A percentile compares a stretch with the other conserved stretches of the same genome.
Conservation (phyloP, 1,140 invertebrate genomes). For the Drepana arcuata region DNA sequence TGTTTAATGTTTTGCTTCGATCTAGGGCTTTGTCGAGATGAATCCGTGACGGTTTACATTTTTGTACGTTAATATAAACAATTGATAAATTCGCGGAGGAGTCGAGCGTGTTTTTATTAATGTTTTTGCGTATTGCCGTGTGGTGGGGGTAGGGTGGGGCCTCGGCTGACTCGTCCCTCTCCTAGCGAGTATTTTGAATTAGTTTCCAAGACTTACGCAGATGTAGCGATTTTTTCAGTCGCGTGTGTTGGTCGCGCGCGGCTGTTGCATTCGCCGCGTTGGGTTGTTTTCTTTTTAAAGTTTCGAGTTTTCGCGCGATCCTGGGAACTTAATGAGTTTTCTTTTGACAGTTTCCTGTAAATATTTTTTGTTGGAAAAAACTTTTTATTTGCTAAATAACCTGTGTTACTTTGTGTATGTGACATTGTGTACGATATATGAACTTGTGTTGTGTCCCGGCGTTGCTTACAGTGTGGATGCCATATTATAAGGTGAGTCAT, state of each 20-base stretch:
- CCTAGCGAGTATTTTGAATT: conserved; percentile 70
- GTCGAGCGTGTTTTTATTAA: conserved; percentile 64
- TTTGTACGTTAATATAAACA: conserved; percentile 51
- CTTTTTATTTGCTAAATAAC: conserved; percentile 32
- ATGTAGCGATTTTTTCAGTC: conserved; percentile 69
- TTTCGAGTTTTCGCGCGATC: conserved; percentile 30
- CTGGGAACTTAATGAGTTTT: conserved; percentile 17
- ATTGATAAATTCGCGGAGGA: conserved; percentile 60
- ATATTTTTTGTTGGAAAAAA: conserved; percentile 34
- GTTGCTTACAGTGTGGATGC: conserved; percentile 51
- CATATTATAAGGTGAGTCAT: conserved; percentile 51
- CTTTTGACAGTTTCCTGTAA: conserved; percentile 18
- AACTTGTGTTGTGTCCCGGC: conserved; percentile 18
- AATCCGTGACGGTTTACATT: conserved; percentile 36
- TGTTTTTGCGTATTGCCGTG: conserved; percentile 59
- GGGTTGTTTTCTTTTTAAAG: conserved; percentile 30
- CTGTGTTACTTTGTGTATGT: conserved; percentile 26
- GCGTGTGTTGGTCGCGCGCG: conserved; percentile 63
- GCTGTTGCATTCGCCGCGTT: conserved; percentile 38
- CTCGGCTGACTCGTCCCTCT: conserved; percentile 62
- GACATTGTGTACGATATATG: conserved; percentile 41
- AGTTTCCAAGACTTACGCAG: conserved; percentile 67
- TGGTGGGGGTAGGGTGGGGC: conserved; percentile 66
- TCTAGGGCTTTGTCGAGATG: conserved; percentile 29
- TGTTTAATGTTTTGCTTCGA: conserved; percentile 42